phyloP scores from a whole-genome alignment of 2,888 invertebrate genomes.

The Stegana nigrithorax region DNA sequence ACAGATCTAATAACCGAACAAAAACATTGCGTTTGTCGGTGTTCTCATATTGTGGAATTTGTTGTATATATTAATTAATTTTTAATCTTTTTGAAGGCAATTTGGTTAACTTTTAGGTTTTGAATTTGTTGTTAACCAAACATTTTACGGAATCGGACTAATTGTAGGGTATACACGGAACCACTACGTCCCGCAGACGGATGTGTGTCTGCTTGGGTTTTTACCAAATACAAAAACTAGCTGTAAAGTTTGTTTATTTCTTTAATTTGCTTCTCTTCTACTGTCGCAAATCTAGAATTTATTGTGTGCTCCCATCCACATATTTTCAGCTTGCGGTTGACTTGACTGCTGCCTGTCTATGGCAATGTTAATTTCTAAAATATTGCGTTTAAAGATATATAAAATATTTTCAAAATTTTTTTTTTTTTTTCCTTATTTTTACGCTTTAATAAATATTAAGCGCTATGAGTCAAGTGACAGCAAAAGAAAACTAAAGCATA shows the following conservation, averaged over 20 bases:
- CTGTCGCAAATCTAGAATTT: constrained; percentile 51
- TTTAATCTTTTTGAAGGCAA: no score
- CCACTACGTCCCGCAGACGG: constrained; percentile 37
- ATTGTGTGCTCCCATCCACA: constrained; percentile 27
- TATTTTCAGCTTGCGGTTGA: constrained; percentile 23
- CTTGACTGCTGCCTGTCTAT: not conserved
- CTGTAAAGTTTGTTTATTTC: not conserved
- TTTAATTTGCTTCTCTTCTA: not conserved
- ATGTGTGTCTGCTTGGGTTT: constrained; percentile 44
- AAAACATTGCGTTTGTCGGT: no score
- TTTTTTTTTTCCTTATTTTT: not conserved
- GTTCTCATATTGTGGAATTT: no score
- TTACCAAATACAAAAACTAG: constrained; percentile 27
- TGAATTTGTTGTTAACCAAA: no score
- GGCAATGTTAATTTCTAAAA: not conserved
- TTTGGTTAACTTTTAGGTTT: no score
- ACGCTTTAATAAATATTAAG: not conserved
- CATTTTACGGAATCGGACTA: no score
- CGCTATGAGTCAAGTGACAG: not conserved
- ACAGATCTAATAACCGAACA: no score
- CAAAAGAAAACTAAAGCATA: not conserved
- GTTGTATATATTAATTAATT: no score
- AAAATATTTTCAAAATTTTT: not conserved
- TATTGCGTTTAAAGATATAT: not conserved
- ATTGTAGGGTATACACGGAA: no score